Conservation (phyloP, 2,113 vertebrate genomes). For the Zingel zingel region DNA sequence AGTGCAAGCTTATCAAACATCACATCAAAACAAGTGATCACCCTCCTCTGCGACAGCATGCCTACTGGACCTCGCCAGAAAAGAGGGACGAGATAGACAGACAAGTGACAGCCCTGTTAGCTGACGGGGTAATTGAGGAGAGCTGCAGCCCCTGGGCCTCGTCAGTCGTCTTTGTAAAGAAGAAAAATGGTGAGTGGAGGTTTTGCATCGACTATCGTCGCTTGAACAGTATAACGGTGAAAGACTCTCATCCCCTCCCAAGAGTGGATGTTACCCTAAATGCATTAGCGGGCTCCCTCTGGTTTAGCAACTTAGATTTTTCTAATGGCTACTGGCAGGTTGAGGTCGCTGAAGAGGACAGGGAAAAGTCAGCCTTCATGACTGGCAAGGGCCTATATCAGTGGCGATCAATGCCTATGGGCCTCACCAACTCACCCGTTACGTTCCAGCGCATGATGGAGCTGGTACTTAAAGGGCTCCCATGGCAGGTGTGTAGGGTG, state of each 20-base stretch:
- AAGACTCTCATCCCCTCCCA: background rate
- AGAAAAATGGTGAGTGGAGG: background rate
- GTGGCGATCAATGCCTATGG: background rate
- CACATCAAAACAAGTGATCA: background rate
- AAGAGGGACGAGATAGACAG: background rate
- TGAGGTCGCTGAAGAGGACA: background rate
- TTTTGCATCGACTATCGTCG: conserved; percentile 5
- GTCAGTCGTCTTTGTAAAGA: background rate
- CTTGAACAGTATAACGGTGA: background rate
- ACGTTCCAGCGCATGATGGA: conserved; percentile 6
- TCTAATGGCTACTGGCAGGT: background rate
- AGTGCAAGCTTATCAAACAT: background rate
- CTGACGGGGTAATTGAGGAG: background rate
- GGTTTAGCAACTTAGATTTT: background rate
- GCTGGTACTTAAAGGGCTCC: background rate
- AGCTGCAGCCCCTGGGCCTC: background rate
- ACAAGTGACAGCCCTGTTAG: background rate
- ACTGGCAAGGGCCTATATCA: background rate
- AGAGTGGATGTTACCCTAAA: background rate
- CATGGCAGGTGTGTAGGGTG: no score
- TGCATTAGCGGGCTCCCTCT: background rate
- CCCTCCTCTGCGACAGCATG: background rate
- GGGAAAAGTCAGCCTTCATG: background rate
- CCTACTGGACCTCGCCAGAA: background rate
- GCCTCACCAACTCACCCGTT: background rate